Base-by-base conservation (phyloP, 2,888 invertebrate genomes). In the Stenodera caucasica region DNA sequence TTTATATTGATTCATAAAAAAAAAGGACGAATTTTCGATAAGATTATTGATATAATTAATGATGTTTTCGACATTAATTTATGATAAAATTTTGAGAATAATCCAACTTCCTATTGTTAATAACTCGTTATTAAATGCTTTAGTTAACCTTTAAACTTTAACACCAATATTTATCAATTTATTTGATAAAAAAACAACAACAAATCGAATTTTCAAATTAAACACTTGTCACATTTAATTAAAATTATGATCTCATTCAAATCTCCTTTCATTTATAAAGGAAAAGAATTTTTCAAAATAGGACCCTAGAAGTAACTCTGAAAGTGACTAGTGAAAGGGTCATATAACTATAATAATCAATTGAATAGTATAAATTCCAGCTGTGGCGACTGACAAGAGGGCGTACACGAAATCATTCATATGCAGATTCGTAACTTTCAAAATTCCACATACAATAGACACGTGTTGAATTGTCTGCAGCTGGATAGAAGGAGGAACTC, bases 361-460 rank as follows among this genome's bases (percentile, higher is more conserved):
- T 45, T 12, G 12, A 2, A 32, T 12, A 11, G 12, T n/a, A 35
- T 35, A 52, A 2, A 35, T 45, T 45, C 45, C 45, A 45, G 21
- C 45, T 45, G 45, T 66, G 65, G 68, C 55, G 52, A 57, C 64
- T 66, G 67, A 66, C 66, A 68, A 21, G 66, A 59, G 59, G 66
- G 66, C 57, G 63, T 66, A 56, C 26, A 53, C 57, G 29, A 50
- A 61, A 65, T 66, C 66, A 68, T 68, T 68, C 68, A 68, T 63
- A 68, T 68, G 68, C 68, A 68, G 68, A 68, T 65, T 59, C 59
- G 63, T 59, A 63, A 63, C 57, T 63, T 63, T 53, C 53, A 57
- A 55, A 61, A 57, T 55, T 53, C 51, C 57, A 12, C n/a, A n/a
- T 3, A 45, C 21, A 50, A 53, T 54, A n/a, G 63, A 56, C 63